Base-by-base conservation (phyloP, 2,113 vertebrate genomes). In the Carassius gibelio region DNA sequence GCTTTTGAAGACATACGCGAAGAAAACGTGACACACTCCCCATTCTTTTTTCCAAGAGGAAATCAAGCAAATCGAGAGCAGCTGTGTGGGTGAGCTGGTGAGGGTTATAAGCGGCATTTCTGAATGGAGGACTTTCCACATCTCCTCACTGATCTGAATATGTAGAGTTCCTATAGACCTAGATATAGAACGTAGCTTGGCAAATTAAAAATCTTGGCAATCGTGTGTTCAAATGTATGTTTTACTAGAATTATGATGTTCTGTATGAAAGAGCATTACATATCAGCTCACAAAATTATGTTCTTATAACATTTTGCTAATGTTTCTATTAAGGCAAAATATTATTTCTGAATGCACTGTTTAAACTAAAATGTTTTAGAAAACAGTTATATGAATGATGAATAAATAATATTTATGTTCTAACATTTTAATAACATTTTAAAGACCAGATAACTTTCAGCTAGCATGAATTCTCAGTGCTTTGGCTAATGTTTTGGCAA, bases 51-150 rank as follows among this genome's bases (percentile, higher is more conserved):
- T 92, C 8, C 92, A 96, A 96, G 95, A 96, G 87, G 95, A 93
- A 94, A 87, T 97, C 88, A 71, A 92, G 92, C 96, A 95, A 93
- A 92, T 96, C 88, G 95, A 93, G 66, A 94, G 89, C 90, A 94
- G 94, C 86, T 94, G 96, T 93, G 96, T 96, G 94, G 89, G 95
- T 92, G 82, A 94, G 94, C 94, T 89, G 94, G 94, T 95, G 92
- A 86, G 71, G 74, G 74, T 75, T 80, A 71, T 82, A 78, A 88
- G 55, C 55, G 38, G 9, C 36, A 38, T 34, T 36, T 86, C 72
- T 42, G 82, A 84, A 84, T 78, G 85, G 34, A 75, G 57, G 38
- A 50, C 69, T 26, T 81, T 84, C 42, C 55, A 80, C 3, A 5
- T 88, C 45, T 62, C 69, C 64, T 77, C 36, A 30, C 48, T 76